These are phyloP conservation scores for Drosophila aldrichi DNA, from an alignment of 2,888 invertebrate genomes.

Conservation along the genomic window DNA sequence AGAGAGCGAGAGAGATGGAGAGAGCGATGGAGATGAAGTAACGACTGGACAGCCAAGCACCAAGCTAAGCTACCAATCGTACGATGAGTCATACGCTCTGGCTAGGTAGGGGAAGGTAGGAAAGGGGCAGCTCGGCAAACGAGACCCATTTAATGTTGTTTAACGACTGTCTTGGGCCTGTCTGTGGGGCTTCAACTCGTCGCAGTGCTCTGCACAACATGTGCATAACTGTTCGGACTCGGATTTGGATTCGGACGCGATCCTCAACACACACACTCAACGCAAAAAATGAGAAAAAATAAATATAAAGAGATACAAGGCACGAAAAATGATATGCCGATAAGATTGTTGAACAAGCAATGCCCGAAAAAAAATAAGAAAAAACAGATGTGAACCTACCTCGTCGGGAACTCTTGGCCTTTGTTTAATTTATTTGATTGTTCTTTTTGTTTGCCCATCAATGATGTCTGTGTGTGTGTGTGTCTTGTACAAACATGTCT, in stretches of 20 bases:
- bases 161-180: slow-evolving; percentile 70
- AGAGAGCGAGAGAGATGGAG: background rate
- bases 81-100: slow-evolving; percentile 47
- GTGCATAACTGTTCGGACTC: slow-evolving; percentile 72
- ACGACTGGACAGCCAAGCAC: slow-evolving; percentile 7
- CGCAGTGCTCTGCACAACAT: slow-evolving; percentile 53
- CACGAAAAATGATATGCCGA: slow-evolving; percentile 69
- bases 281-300: slow-evolving; percentile 49
- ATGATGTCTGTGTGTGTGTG: slow-evolving; percentile 40
- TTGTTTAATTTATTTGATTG: slow-evolving; percentile 81
- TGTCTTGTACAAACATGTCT: slow-evolving; percentile 76
- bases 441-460: slow-evolving; percentile 70
- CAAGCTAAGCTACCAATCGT: slow-evolving; percentile 12
- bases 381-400: slow-evolving; percentile 65
- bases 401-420: slow-evolving; percentile 54
- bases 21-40: background rate
- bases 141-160: slow-evolving; percentile 79
- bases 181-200: slow-evolving; percentile 54
- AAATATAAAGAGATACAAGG: slow-evolving; percentile 59
- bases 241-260: slow-evolving; percentile 41
- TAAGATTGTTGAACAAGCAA: slow-evolving; percentile 64
- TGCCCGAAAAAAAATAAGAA: slow-evolving; percentile 22
- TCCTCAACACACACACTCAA: slow-evolving; percentile 63
- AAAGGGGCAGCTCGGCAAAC: slow-evolving; percentile 30
- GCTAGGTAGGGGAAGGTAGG: background rate